Percentiles rank a stretch among this genome's conserved stretches.
These are phyloP conservation scores for Ascaphus truei DNA, from an alignment of 2,113 vertebrate genomes.

Conservation along the genomic window DNA sequence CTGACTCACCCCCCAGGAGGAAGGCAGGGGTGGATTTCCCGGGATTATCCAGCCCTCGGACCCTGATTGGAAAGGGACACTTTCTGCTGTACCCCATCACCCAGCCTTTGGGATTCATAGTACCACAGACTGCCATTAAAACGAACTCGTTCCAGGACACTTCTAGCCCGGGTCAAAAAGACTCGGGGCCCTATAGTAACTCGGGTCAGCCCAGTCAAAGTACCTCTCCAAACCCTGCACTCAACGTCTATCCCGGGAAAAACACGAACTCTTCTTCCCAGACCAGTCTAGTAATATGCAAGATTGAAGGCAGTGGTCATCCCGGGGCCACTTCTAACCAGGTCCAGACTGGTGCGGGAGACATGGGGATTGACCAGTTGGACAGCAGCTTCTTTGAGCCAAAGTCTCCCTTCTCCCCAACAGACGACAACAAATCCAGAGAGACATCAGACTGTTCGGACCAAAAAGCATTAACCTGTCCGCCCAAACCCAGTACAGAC, in stretches of 20 bases:
- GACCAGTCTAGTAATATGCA: constrained; percentile 39
- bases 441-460: constrained; percentile 62
- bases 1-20: constrained; percentile 84
- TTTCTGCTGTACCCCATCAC: constrained; percentile 93
- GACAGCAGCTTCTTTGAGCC: constrained; percentile 40
- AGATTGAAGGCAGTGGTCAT: constrained; percentile 37
- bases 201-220: constrained; percentile 48
- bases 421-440: constrained; percentile 60
- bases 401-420: constrained; percentile 57
- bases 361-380: constrained; percentile 30
- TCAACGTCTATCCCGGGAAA: constrained; percentile 46
- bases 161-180: constrained; percentile 43
- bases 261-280: constrained; percentile 47
- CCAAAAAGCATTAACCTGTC: constrained; percentile 50
- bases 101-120: constrained; percentile 91
- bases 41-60: constrained; percentile 73
- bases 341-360: constrained; percentile 12
- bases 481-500: constrained; percentile 63
- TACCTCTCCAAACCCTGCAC: constrained; percentile 44
- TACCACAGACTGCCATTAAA: constrained; percentile 84
- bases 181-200: constrained; percentile 33
- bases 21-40: constrained; percentile 79
- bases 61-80: constrained; percentile 89
- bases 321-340: constrained; percentile 44
- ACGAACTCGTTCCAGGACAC: constrained; percentile 54